These are phyloP conservation scores for Zenarchopterus dispar DNA, from an alignment of 2,797 vertebrate species.

Conservation along the genomic window DNA sequence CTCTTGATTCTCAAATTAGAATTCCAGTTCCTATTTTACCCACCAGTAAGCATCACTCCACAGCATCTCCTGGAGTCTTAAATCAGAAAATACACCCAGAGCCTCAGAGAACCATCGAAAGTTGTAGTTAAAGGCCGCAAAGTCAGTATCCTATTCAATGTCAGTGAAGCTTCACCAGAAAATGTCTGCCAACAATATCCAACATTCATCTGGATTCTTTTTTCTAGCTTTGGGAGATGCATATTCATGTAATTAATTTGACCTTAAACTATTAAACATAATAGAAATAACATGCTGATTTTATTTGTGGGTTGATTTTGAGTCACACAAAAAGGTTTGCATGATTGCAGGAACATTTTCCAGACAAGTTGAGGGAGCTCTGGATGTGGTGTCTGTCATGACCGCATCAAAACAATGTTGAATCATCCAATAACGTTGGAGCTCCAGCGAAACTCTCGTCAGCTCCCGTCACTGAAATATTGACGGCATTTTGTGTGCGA, in stretches of 20 bases:
- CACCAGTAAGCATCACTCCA: slow-evolving; percentile 23
- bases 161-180: slow-evolving; percentile 49
- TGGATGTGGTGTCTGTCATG: slow-evolving; percentile 59
- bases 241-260: slow-evolving; percentile 58
- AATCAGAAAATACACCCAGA: slow-evolving; percentile 13
- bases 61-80: slow-evolving; percentile 11
- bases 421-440: slow-evolving; percentile 61
- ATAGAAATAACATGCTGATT: slow-evolving; percentile 66
- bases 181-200: slow-evolving; percentile 39
- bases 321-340: slow-evolving; percentile 55
- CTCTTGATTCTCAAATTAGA: slow-evolving; percentile 11
- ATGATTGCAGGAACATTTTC: slow-evolving; percentile 49
- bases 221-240: slow-evolving; percentile 35
- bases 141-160: slow-evolving; percentile 47
- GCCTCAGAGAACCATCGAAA: neutral
- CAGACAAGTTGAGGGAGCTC: slow-evolving; percentile 57
- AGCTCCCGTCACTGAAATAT: slow-evolving; percentile 23
- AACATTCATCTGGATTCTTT: slow-evolving; percentile 49
- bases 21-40: slow-evolving; percentile 23
- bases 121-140: slow-evolving; percentile 41
- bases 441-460: slow-evolving; percentile 34
- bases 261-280: slow-evolving; percentile 49
- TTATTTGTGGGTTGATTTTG: slow-evolving; percentile 51
- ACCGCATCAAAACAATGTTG: slow-evolving; percentile 50
- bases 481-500: neutral